Conservation (phyloP, 2,113 vertebrate species). For the Carassius auratus region DNA sequence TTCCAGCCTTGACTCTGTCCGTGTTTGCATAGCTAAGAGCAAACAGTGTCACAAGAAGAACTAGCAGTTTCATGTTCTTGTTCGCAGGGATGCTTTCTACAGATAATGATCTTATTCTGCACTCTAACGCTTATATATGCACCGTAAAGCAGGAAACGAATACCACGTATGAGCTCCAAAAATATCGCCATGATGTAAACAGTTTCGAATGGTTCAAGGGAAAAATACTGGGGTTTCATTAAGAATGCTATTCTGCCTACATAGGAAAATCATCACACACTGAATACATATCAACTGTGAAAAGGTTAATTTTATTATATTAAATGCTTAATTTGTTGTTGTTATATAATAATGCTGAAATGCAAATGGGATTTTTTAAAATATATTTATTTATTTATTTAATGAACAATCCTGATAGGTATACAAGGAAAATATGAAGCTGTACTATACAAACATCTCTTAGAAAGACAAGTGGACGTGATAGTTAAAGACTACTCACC, state of each 20-base stretch:
- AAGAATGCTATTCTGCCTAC: conserved; percentile 1
- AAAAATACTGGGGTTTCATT: conserved; percentile 28
- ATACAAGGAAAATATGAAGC: not conserved
- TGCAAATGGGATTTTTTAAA: not conserved
- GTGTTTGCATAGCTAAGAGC: not conserved
- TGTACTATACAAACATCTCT: too few species aligned
- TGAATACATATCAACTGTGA: not conserved
- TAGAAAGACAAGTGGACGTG: too few species aligned
- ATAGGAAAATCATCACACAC: conserved; percentile 13
- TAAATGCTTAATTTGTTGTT: not conserved
- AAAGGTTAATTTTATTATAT: not conserved
- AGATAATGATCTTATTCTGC: conserved; percentile 46
- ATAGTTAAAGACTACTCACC: too few species aligned
- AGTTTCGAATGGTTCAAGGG: conserved; percentile 1
- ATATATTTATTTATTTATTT: too few species aligned
- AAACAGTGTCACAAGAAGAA: conserved; percentile 33
- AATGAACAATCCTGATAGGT: too few species aligned
- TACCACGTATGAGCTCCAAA: conserved; percentile 11
- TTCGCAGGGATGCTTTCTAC: conserved; percentile 48
- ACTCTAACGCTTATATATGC: conserved; percentile 40
- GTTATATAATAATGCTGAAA: not conserved
- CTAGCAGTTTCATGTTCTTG: conserved; percentile 44
- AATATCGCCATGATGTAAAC: conserved; percentile 23
- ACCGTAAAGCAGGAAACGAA: conserved; percentile 43
- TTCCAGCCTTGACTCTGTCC: fast-evolving